Evolutionary conservation across 23 tunicate species (phyloP), one percentile per base, ranked within the genome.

Genomic region (Trididemnum clinides): DNA sequence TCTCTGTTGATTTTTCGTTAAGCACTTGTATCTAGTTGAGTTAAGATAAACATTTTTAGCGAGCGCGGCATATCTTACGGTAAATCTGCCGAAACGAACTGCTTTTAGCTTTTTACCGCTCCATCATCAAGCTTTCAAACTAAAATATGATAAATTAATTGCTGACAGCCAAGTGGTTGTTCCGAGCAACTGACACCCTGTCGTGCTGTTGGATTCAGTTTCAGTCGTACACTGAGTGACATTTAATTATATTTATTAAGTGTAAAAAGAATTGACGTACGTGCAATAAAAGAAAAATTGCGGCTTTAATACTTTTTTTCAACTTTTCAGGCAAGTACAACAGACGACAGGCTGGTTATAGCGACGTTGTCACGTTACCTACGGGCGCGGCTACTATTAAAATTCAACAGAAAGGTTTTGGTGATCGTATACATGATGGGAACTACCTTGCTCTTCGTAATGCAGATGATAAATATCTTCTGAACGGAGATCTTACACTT

Each of bases 391-490:
- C 94, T 0, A 29, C 85, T 28, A 91, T 94, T 50, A 78, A 82
- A 57, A 82, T 94, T 31, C 57, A 37, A 6, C 98, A 94, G 66
- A 63, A 58, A 28, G 98, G 91, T 1, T 89, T 57, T 28, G 35
- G 78, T 0, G 83, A 79, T n/a, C 62, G 85, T 33, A 39, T 85
- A 20, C 77, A 85, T 70, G 98, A 94, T 78, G 98, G 98, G 26
- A 89, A 94, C 86, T 94, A 94, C 80, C 88, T 94, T 1, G 93
- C 94, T 21, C 84, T 94, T n/a, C 62, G 83, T 50, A 78, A 94
- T 37, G 34, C 83, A 39, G 71, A 78, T 12, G 94, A 88, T 2
- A 69, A 85, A 29, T 94, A 89, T 54, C 58, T 94, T 21, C 76
- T 94, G 23, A 94, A 94, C 71, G 94, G 97, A 19, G 97, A 80